Percentiles rank a stretch among this genome's conserved stretches.
These are phyloP conservation scores for Taeniopygia guttata DNA, from an alignment of 2,797 vertebrate genomes.

Conservation along the genomic window DNA sequence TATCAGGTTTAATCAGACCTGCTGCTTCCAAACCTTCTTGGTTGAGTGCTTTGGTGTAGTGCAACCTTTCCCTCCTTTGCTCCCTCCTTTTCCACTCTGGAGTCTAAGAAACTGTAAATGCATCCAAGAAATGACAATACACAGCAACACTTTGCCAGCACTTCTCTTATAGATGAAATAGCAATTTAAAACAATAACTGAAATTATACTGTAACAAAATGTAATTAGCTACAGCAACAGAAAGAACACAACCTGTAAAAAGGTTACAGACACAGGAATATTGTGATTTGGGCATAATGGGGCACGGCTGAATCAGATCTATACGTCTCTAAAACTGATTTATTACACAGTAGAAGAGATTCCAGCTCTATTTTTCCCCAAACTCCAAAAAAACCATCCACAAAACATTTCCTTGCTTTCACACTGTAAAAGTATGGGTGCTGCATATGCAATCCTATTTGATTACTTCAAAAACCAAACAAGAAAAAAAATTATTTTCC, in stretches of 20 bases:
- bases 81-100: not conserved
- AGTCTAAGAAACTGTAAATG: not conserved
- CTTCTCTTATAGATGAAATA: not conserved
- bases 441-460: not conserved
- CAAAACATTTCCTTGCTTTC: not conserved
- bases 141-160: not conserved
- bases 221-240: not conserved
- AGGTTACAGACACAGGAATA: not conserved
- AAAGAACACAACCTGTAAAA: not conserved
- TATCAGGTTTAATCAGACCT: not conserved
- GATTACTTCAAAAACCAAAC: not conserved
- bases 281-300: accelerated
- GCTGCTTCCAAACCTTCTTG: not conserved
- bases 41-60: not conserved
- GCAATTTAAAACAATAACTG: not conserved
- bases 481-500: not conserved
- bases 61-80: not conserved
- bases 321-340: not conserved
- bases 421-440: not conserved
- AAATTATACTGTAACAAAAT: not conserved
- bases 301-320: not conserved
- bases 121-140: not conserved
- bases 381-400: not conserved
- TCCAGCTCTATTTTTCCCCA: not conserved
- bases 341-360: not conserved